Evolutionary conservation across 2,113 vertebrate genomes (phyloP).

Genomic region (Poecilia latipinna): DNA sequence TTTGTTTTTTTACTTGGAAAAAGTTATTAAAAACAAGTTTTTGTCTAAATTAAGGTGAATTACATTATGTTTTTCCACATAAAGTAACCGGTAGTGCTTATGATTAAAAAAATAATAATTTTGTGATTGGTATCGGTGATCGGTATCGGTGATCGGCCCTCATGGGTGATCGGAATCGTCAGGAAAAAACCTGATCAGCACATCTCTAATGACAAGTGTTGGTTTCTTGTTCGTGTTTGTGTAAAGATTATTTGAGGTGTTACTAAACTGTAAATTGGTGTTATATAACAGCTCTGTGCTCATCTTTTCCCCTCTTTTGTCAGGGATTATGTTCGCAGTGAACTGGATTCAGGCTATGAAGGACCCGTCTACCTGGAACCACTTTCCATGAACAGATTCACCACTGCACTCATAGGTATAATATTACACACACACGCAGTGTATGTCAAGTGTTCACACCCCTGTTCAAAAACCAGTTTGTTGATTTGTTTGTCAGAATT

Average conservation of each 20-base stretch:
- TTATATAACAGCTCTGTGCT: conserved; percentile 11
- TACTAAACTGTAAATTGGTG: background rate
- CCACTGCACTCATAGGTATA: conserved; percentile 95
- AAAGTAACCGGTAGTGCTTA: no score
- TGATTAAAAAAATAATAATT: no score
- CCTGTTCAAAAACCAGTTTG: background rate
- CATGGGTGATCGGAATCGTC: no score
- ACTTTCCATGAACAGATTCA: conserved; percentile 96
- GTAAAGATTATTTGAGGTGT: background rate
- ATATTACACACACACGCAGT: conserved; percentile 8
- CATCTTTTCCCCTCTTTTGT: conserved; percentile 32
- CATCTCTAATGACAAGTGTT: background rate
- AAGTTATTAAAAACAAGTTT: no score
- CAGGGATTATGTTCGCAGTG: conserved; percentile 96
- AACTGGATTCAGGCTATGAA: conserved; percentile 94
- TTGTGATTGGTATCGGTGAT: no score
- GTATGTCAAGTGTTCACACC: background rate
- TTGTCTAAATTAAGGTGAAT: no score
- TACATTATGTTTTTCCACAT: no score
- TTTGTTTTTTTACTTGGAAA: no score
- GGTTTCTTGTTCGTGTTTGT: conserved; percentile 1
- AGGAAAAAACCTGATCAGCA: no score
- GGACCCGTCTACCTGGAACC: conserved; percentile 96
- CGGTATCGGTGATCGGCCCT: no score
- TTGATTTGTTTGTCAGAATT: background rate